Conservation (phyloP, 2,113 vertebrate genomes). For the Bostrychus sinensis region DNA sequence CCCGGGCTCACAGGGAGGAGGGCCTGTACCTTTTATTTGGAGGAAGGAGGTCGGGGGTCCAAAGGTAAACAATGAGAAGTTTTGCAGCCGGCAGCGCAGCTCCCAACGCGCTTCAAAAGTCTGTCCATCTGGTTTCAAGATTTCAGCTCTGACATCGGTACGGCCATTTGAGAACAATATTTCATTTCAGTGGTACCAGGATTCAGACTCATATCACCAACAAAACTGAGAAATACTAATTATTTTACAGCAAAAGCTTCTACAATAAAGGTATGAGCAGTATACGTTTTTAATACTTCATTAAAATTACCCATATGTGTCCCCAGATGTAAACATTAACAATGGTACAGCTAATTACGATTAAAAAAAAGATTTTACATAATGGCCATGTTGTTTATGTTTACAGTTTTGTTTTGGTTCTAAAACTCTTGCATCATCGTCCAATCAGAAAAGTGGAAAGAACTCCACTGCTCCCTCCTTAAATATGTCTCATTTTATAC, state of each 20-base stretch:
- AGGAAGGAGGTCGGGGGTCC: constrained; percentile 65
- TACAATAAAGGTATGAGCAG: too few relatives aligned
- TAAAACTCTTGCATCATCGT: too few relatives aligned
- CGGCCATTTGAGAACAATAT: constrained; percentile 44
- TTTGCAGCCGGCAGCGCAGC: constrained; percentile 63
- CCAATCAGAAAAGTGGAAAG: too few relatives aligned
- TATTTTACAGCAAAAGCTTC: not conserved
- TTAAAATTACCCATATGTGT: too few relatives aligned
- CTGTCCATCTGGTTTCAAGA: constrained; percentile 75
- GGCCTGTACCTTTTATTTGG: constrained; percentile 55
- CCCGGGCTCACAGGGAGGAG: constrained; percentile 47
- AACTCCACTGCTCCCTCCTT: too few relatives aligned
- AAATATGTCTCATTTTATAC: too few relatives aligned
- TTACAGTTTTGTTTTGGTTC: too few relatives aligned
- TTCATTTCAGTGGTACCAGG: constrained; percentile 30
- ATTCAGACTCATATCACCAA: not conserved
- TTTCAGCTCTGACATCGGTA: constrained; percentile 54
- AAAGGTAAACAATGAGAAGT: constrained; percentile 77
- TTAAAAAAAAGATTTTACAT: too few relatives aligned
- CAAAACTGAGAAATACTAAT: not conserved
- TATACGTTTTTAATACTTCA: too few relatives aligned
- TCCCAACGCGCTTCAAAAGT: constrained; percentile 69
- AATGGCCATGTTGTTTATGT: too few relatives aligned
- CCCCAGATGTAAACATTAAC: too few relatives aligned
- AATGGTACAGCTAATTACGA: too few relatives aligned